phyloP scores from a whole-genome alignment of 1,140 invertebrate genomes.

The Hyphantria cunea region DNA sequence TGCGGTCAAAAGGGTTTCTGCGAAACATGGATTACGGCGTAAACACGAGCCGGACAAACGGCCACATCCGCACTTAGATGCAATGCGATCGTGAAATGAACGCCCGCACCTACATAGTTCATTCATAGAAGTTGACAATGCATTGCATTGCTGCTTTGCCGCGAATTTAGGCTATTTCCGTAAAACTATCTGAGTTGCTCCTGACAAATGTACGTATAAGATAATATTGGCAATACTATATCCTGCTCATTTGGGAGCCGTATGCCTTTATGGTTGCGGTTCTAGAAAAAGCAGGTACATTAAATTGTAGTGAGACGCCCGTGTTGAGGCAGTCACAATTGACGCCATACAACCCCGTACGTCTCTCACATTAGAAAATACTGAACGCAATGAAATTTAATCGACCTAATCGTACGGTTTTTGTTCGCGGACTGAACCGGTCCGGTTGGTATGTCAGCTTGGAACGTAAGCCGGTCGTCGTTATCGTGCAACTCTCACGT shows the following conservation, averaged over 20 bases:
- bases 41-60: constrained; percentile 50
- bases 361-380: constrained; percentile 60
- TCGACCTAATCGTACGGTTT: constrained; percentile 25
- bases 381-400: constrained; percentile 15
- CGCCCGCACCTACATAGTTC: constrained; percentile 44
- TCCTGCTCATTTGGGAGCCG: constrained; percentile 78
- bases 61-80: constrained; percentile 51
- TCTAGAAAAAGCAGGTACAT: constrained; percentile 79
- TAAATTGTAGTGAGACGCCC: constrained; percentile 68
- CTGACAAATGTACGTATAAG: too few species aligned
- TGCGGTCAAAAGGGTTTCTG: constrained; percentile 50
- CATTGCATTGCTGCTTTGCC: constrained; percentile 46
- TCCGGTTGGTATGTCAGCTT: constrained; percentile 30
- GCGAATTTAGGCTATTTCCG: constrained; percentile 55
- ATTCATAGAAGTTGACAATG: constrained; percentile 62
- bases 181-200: constrained; percentile 37
- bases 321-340: constrained; percentile 77
- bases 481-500: constrained; percentile 45
- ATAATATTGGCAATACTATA: too few species aligned
- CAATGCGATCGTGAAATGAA: constrained; percentile 51
- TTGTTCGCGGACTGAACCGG: constrained; percentile 19
- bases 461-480: constrained; percentile 23
- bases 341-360: constrained; percentile 79
- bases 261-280: constrained; percentile 63
- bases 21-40: constrained; percentile 55